Evolutionary conservation across 1,140 invertebrate genomes (phyloP), one percentile per base, ranked within the genome.

Genomic region (Plectrocnemia conspersa): DNA sequence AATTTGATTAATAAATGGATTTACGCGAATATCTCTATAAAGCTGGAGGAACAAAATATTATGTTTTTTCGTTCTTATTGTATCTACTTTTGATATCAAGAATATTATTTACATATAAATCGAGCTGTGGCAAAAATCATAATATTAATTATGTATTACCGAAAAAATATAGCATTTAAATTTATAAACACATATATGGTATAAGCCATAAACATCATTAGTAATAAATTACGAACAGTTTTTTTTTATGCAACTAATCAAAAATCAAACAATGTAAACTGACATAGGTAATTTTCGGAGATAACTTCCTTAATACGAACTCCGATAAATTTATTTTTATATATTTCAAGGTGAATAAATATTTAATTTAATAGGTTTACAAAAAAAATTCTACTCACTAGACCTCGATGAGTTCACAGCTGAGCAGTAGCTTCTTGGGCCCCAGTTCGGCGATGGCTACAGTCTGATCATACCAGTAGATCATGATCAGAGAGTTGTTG

Each of bases 321-420:
- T n/a, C n/a, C n/a, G n/a, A n/a, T n/a, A n/a, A 32, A 9, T 32
- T 7, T 9, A 32, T n/a, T n/a, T 32, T n/a, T 32, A n/a, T n/a
- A 32, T 32, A 32, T n/a, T n/a, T 32, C n/a, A 9, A 32, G 7
- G n/a, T n/a, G n/a, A 32, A 9, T 32, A 32, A 32, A 9, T 32
- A 32, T 32, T 32, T 32, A 32, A 9, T 32, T n/a, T 32, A 32
- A 32, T 32, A 48, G 9, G 16, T 5, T 52, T 52, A n/a, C n/a
- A n/a, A n/a, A 36, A 42, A 48, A 27, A 24, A 21, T 33, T 54
- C 5, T 56, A 83, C 84, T 84, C 71, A 91, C 89, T 84, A 84
- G 57, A 88, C 85, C 77, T 92, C 89, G 56, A 91, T 85, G 52
- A 92, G 76, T 69, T 89, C 85, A 65, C 89, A 92, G 63, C 85